A percentile compares a stretch with the other conserved stretches of the same genome.
Evolutionary conservation across 2,797 vertebrate genomes (phyloP).

Genomic region (Allochrocebus solatus): DNA sequence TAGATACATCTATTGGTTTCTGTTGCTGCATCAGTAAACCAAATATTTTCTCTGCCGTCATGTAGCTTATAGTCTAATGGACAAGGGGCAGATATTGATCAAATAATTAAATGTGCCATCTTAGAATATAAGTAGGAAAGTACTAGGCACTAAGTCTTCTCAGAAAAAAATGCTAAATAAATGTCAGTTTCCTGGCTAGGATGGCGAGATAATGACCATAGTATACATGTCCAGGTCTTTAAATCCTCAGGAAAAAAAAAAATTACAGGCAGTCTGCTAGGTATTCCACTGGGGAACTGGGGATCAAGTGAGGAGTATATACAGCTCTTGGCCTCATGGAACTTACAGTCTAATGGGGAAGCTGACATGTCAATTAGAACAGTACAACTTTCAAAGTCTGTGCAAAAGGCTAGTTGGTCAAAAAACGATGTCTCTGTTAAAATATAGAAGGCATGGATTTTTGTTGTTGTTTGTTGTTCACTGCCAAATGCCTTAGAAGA

Average conservation of each 20-base stretch:
- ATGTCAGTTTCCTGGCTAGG: background rate
- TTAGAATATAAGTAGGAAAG: background rate
- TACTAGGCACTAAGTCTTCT: background rate
- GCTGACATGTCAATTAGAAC: background rate
- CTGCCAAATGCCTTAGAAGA: no score
- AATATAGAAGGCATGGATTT: background rate
- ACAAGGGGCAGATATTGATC: background rate
- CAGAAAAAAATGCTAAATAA: background rate
- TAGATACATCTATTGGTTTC: background rate
- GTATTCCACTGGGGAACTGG: background rate
- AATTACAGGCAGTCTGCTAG: background rate
- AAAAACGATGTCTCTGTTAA: background rate
- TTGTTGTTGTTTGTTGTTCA: background rate
- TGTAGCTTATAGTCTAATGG: background rate
- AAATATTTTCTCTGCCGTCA: background rate
- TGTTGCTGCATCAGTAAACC: background rate
- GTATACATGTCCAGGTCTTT: background rate
- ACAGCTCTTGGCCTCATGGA: background rate
- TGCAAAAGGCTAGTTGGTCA: background rate
- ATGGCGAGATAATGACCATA: background rate
- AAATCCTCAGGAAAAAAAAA: background rate
- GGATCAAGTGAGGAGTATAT: background rate
- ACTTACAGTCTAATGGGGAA: background rate
- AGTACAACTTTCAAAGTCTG: background rate
- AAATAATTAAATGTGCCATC: background rate